Conservation (phyloP, 2,113 vertebrate genomes). For the Microcebus jonahi region DNA sequence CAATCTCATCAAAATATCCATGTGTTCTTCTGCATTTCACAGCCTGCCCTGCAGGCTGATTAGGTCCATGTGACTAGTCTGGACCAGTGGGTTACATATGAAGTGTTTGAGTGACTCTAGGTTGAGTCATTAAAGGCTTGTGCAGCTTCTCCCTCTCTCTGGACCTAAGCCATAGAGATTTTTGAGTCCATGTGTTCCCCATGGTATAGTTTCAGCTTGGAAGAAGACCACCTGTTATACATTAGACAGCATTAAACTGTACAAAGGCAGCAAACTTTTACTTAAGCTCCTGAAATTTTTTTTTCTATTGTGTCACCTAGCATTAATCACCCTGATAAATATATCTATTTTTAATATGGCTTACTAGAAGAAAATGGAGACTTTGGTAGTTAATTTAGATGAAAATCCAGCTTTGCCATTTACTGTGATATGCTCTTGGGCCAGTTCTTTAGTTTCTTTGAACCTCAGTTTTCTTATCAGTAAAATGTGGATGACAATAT, state of each 20-base stretch:
- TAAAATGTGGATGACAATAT: neutral
- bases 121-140: neutral
- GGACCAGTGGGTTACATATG: neutral
- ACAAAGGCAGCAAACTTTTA: neutral
- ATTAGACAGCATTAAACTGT: neutral
- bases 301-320: neutral
- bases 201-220: neutral
- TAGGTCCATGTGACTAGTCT: neutral
- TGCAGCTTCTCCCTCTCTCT: neutral
- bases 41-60: neutral
- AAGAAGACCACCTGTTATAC: neutral
- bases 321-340: neutral
- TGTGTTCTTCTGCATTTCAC: neutral
- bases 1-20: neutral
- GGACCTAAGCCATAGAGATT: neutral
- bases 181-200: neutral
- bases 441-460: neutral
- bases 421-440: neutral
- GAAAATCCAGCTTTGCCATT: neutral
- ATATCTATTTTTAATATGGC: neutral
- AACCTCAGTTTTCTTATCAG: neutral
- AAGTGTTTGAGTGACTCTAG: neutral
- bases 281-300: neutral
- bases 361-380: neutral
- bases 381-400: neutral